Conservation (phyloP, 2,888 invertebrate genomes). For the Liopterus haemorrhoidalis region DNA sequence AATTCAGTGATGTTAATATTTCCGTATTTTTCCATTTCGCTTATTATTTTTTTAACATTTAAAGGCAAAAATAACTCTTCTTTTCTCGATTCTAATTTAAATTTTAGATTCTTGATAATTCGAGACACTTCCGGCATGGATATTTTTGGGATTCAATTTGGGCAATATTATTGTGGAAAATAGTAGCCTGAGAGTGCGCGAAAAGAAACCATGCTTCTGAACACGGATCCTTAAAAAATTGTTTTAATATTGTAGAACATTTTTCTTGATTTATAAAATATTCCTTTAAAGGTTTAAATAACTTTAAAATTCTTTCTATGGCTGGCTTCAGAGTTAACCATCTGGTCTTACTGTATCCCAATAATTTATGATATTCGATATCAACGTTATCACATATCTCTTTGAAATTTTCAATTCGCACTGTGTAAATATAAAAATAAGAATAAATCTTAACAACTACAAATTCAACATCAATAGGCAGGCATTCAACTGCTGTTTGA, state of each 20-base stretch:
- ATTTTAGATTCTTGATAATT: background rate
- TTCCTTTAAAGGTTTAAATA: constrained; percentile 1
- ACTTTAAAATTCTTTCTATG: background rate
- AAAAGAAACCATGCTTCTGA: background rate
- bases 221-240: background rate
- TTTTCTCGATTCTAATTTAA: background rate
- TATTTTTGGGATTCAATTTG: background rate
- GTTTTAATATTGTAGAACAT: background rate
- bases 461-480: background rate
- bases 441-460: background rate
- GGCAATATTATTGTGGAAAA: background rate
- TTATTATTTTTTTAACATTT: background rate
- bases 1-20: background rate
- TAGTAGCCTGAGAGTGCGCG: no score
- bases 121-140: background rate
- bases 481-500: background rate
- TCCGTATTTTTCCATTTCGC: background rate
- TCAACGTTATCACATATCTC: background rate
- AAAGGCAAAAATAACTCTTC: background rate
- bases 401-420: background rate
- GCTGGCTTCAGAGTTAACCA: background rate
- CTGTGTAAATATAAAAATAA: background rate
- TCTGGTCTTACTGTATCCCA: background rate
- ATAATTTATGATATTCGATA: background rate
- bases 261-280: background rate